These are phyloP conservation scores for Argyresthia goedartella DNA, from an alignment of 2,888 invertebrate genomes.

Conservation along the genomic window DNA sequence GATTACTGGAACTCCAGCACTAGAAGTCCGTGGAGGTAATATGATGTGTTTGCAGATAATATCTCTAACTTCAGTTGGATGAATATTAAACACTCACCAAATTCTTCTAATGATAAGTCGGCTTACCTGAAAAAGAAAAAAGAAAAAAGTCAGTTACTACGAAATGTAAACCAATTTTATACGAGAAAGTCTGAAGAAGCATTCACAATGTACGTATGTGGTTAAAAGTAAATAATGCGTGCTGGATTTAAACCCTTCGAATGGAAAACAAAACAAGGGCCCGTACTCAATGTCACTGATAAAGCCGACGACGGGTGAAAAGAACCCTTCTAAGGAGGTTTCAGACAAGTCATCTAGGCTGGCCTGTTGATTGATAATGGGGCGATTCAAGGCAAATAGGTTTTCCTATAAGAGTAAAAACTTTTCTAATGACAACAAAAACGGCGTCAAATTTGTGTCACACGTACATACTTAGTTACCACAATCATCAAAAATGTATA, in stretches of 20 bases:
- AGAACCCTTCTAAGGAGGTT: constrained; percentile 8
- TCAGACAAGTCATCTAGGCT: neutral
- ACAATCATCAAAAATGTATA: no score
- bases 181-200: neutral
- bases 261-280: constrained; percentile 12
- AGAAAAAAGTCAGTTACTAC: neutral
- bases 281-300: constrained; percentile 22
- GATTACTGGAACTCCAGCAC: no score
- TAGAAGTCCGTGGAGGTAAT: no score
- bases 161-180: neutral
- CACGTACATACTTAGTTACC: no score
- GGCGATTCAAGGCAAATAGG: neutral
- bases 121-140: constrained; percentile 1
- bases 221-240: no score
- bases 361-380: neutral
- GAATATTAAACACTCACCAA: no score
- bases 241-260: neutral
- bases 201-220: no score
- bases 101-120: neutral
- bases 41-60: no score
- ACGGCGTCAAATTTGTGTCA: no score
- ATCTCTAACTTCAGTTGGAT: no score
- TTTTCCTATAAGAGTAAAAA: neutral
- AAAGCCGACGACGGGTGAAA: constrained; percentile 20
- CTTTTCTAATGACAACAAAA: no score